A percentile compares a stretch with the other conserved stretches of the same genome.
phyloP scores from a whole-genome alignment of 2,113 vertebrate genomes.

The Pterocles gutturalis region DNA sequence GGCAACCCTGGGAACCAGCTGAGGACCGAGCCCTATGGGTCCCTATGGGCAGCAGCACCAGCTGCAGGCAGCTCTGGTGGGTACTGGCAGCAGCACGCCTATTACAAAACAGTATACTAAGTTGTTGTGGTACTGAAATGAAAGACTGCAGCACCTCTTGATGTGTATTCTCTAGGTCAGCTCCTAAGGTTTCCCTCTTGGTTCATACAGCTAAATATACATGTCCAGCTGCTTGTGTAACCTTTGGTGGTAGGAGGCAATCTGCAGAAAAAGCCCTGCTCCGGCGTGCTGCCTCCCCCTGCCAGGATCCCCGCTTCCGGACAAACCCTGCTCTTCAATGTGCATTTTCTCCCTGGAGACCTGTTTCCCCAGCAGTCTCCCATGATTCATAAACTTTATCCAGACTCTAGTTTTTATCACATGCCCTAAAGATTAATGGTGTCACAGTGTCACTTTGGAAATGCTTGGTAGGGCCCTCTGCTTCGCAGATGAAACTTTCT shows the following conservation, averaged over 20 bases:
- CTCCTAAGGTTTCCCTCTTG: background rate
- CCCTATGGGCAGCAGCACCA: background rate
- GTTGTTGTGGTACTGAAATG: background rate
- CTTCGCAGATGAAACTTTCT: background rate
- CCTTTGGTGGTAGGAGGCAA: background rate
- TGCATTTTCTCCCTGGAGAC: background rate
- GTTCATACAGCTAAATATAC: background rate
- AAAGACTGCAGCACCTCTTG: background rate
- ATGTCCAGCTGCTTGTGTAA: background rate
- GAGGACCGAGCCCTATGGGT: fast-evolving
- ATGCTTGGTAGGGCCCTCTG: background rate
- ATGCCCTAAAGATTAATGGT: background rate
- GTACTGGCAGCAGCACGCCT: background rate
- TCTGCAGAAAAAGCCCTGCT: background rate
- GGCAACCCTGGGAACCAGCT: background rate
- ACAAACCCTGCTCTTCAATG: background rate
- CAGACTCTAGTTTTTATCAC: background rate
- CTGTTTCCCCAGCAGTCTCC: background rate
- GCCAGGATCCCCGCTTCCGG: background rate
- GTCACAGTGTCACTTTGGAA: background rate
- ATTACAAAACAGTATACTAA: background rate
- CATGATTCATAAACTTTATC: background rate
- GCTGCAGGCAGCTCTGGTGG: background rate
- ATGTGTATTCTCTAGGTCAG: background rate
- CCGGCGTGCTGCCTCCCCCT: background rate